Evolutionary conservation across 2,888 invertebrate species (phyloP).

Genomic region (Acrobasis suavella): DNA sequence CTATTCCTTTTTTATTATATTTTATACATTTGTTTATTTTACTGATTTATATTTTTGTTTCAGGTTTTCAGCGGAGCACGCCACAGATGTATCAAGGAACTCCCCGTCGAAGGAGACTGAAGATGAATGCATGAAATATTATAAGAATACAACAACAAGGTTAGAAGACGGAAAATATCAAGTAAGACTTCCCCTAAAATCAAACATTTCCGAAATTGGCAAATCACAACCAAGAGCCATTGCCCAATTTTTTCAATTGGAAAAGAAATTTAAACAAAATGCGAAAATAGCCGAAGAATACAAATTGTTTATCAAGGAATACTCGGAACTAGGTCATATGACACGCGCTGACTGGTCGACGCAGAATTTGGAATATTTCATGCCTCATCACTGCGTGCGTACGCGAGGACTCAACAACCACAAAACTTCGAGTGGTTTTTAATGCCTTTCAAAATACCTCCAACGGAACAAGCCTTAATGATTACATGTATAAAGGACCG

Average conservation of each 20-base stretch:
- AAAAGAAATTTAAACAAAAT: conserved; percentile 26
- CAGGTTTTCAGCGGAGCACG: too few species aligned
- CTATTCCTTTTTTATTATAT: too few species aligned
- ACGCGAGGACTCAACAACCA: conserved; percentile 31
- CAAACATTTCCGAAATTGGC: conserved; percentile 27
- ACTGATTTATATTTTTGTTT: too few species aligned
- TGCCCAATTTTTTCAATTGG: conserved; percentile 33
- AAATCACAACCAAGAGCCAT: conserved; percentile 30
- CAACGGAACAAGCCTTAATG: conserved; percentile 31
- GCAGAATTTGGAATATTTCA: conserved; percentile 23
- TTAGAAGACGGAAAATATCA: conserved; percentile 28
- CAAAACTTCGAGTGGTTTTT: conserved; percentile 31
- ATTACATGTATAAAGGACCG: conserved; percentile 32
- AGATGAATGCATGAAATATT: conserved; percentile 23
- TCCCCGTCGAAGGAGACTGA: conserved; percentile 23
- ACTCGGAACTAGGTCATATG: conserved; percentile 28
- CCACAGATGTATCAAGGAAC: background rate
- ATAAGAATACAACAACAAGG: conserved; percentile 23
- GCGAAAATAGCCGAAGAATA: conserved; percentile 25
- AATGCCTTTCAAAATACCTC: too few species aligned
- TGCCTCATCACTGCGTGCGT: conserved; percentile 33
- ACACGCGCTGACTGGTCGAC: background rate
- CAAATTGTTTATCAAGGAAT: conserved; percentile 30
- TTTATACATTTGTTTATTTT: too few species aligned
- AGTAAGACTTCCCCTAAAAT: conserved; percentile 30